Evolutionary conservation across 1,140 invertebrate genomes (phyloP), one percentile per base, ranked within the genome.

Genomic region (Lerema accius): DNA sequence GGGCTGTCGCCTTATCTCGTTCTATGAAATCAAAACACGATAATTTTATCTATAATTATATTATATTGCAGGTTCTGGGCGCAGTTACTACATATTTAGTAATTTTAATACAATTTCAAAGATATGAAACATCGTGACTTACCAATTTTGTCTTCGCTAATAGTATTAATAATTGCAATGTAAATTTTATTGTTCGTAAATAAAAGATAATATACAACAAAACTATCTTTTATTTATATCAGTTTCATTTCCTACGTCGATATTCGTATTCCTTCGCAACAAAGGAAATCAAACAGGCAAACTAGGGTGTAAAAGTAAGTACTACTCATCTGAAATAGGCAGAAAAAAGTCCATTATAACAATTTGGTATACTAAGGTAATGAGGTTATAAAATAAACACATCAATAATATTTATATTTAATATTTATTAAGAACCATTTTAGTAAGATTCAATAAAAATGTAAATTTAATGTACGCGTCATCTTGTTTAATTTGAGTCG

Each of bases 81-180:
- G 93, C 93, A 9, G 94, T 95, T 0, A 94, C 94, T 0, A 95
- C 94, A 0, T 95, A 95, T 80, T 80, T 95, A 59, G 94, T 95
- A 0, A 95, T 95, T 66, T 81, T 95, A 10, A 93, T 95, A 75
- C 94, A 95, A 71, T 94, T 95, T 61, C 94, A 94, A 85, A 93
- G 85, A 78, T 92, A 92, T 26, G 92, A 92, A 53, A 85, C 64
- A 48, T 68, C 51, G n/a, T 53, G 11, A 51, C 19, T 23, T 5
- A 3, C 19, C 5, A 5, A 45, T n/a, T 45, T 15, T 14, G 17
- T 45, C 5, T 16, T 15, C 13, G 9, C 4, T 2, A 4, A 0
- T 7, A 17, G 42, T 45, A 45, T 14, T 45, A 7, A 17, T 14
- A 45, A 45, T 10, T 45, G 11, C 42, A 14, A 14, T 45, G 42